phyloP scores from a whole-genome alignment of 2,797 vertebrate genomes.

The Tauraco hartlaubi region DNA sequence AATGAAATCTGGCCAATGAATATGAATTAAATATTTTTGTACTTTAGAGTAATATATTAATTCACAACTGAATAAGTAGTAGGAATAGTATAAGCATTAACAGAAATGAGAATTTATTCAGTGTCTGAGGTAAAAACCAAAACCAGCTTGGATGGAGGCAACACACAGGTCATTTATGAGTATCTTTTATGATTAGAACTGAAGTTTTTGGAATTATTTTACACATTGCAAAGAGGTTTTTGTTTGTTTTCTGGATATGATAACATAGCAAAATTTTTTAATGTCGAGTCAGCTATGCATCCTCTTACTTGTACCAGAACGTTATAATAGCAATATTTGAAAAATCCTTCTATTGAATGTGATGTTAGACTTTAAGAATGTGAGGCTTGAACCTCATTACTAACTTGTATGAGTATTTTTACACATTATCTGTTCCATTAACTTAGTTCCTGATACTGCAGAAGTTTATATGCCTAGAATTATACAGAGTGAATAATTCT shows the following conservation, averaged over 20 bases:
- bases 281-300: background rate
- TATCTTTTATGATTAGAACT: conserved; percentile 15
- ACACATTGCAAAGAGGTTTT: background rate
- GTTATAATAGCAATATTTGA: background rate
- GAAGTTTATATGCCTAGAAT: conserved; percentile 18
- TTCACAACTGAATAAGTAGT: conserved; percentile 35
- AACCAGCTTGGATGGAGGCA: background rate
- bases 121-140: conserved; percentile 29
- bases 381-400: background rate
- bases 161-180: conserved; percentile 13
- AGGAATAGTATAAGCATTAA: conserved; percentile 34
- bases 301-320: background rate
- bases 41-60: conserved; percentile 17
- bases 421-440: conserved; percentile 41
- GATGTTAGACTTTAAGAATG: background rate
- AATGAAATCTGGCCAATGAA: conserved; percentile 16
- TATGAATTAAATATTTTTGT: conserved; percentile 51
- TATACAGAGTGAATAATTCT: conserved; percentile 52
- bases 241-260: background rate
- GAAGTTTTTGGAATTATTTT: conserved; percentile 41
- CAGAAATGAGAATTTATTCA: conserved; percentile 52
- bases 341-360: background rate
- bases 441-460: conserved; percentile 18
- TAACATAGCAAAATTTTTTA: background rate
- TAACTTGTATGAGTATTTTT: conserved; percentile 23